Base-by-base conservation (phyloP, 2,797 vertebrate species). In the Hozukius guyotensis region DNA sequence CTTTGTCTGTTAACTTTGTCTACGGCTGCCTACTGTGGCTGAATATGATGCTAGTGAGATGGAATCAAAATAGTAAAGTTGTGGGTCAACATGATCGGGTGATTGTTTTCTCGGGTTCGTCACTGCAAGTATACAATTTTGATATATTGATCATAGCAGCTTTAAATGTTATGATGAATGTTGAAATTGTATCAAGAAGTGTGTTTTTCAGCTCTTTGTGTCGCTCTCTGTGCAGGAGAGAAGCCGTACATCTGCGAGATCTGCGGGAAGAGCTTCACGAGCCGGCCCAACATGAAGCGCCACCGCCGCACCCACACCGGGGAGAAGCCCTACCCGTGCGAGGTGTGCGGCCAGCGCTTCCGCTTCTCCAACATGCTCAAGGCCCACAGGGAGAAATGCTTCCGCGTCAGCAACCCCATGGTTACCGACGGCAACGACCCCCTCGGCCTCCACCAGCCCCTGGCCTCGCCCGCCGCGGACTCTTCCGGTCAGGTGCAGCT, bases 351-450 rank as follows among this genome's bases (percentile, higher is more conserved):
- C 69, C 97, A 98, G 77, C 97, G 98, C 82, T 99, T 99, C 93
- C 97, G 97, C 88, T 99, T 98, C 95, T 98, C 98, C 93, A 99
- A 99, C 96, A 99, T 99, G 98, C 98, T 99, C 83, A 99, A 99
- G 89, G 97, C 98, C 1, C 98, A 99, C 95, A 96, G 97, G 85
- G 98, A 99, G 92, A 99, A 98, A 55, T 99, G 97, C 89, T 98
- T 99, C 95, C 97, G 96, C 1, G 95, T 98, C 93, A 97, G 96
- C 94, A 96, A 96, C 89, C 95, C 97, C 3, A 82, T 95, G 86
- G 92, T 95, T 22, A 10, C 93, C 4, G 95, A 96, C 52, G 88
- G 90, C 62, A 90, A 88, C 91, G 87, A 89, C 82, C 84, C 89
- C 62, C 89, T 92, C 6, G 82, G 88, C 73, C 80, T 92, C 12